Evolutionary conservation across 1,140 invertebrate species (phyloP), one percentile per base, ranked within the genome.

Genomic region (Drosophila lacteicornis): DNA sequence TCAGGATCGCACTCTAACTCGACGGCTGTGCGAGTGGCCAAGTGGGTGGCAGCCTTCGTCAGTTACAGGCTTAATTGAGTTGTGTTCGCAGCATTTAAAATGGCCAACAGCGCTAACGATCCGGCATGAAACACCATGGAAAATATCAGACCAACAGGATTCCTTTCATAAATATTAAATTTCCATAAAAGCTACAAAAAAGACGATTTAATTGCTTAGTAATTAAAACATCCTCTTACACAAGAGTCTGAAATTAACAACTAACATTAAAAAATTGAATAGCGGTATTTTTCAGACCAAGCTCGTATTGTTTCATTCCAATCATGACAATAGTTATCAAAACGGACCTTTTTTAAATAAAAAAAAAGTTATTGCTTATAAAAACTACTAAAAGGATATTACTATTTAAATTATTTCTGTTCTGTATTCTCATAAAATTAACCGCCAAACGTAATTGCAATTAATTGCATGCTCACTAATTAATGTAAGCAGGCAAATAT

Each of bases 61-160:
- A 61, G 75, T 79, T 70, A 79, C 66, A 79, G 69, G 65, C 74
- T 79, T 87, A 88, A 87, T 88, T 88, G 84, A 87, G 84, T 87
- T 88, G 80, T 84, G 84, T 84, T 88, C 56, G 68, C 85, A 80
- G 76, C 84, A 87, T 88, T 87, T 84, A 75, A 87, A 87, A 88
- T 84, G 71, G 80, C 83, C 84, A 61, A 42, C 77, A 62, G 84
- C 68, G 67, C 57, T 83, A 88, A 83, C 84, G 80, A 88, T 82
- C 77, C 63, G 19, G 19, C 27, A 19, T 17, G 27, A 36, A 40
- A 27, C 17, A 69, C 74, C 8, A 50, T 59, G 75, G 74, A 40
- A 13, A n/a, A 50, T 27, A 13, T 38, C 12, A 9, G 4, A 19
- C 17, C 3, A 6, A 2, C 8, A 40, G 56, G 12, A 33, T 33